Conservation (phyloP, 2,113 vertebrate species). For the Marcusenius ussheri region DNA sequence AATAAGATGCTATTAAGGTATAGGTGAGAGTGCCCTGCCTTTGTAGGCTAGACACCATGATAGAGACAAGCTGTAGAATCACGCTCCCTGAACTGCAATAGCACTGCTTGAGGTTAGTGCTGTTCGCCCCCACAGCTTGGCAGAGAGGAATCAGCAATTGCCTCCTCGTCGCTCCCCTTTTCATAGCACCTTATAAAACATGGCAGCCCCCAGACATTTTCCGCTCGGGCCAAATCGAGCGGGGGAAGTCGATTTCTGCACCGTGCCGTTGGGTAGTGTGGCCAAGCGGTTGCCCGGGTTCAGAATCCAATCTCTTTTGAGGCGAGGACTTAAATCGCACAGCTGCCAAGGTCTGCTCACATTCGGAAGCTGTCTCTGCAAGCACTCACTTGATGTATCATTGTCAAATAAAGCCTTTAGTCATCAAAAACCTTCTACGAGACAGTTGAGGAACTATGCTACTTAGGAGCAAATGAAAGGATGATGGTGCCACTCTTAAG, state of each 20-base stretch:
- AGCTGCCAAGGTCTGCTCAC: not conserved
- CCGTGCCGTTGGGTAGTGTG: not conserved
- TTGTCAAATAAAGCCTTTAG: not conserved
- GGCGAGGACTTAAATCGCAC: not conserved
- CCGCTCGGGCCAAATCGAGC: too few relatives aligned
- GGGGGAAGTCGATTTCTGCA: not conserved
- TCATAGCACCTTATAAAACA: slow-evolving; percentile 5
- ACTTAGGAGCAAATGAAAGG: not conserved
- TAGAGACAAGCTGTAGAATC: not conserved
- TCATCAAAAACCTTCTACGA: not conserved
- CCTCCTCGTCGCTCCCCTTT: not conserved
- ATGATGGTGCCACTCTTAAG: not conserved
- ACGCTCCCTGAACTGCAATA: not conserved
- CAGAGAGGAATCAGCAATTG: not conserved
- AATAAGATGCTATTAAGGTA: not conserved
- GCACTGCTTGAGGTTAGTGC: not conserved
- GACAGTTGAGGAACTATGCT: not conserved
- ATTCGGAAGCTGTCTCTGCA: not conserved
- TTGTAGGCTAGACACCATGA: not conserved
- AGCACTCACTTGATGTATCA: not conserved
- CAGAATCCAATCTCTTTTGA: not conserved
- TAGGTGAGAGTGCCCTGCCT: not conserved
- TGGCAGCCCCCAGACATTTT: not conserved
- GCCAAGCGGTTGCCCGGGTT: not conserved
- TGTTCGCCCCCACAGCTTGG: not conserved